Conservation (phyloP, 2,113 vertebrate genomes). For the Peromyscus leucopus region DNA sequence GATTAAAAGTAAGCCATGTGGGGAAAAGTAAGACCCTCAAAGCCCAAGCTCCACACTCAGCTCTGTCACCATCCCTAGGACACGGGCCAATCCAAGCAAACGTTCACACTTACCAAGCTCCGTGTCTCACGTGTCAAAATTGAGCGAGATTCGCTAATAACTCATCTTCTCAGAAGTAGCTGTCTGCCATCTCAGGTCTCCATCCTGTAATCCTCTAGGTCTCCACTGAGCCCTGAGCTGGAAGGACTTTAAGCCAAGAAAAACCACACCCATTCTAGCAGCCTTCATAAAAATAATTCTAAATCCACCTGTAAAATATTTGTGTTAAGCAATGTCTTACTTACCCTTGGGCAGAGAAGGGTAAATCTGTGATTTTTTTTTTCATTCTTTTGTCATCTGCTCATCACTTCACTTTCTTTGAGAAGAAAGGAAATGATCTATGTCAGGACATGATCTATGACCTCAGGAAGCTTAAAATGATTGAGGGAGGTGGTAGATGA, state of each 20-base stretch:
- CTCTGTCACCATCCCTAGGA: background rate
- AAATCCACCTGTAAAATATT: background rate
- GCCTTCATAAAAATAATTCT: background rate
- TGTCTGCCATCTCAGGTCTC: background rate
- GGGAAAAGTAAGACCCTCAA: background rate
- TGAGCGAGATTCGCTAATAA: background rate
- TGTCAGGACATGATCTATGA: background rate
- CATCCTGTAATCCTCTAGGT: background rate
- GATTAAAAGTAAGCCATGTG: background rate
- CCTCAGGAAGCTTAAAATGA: slow-evolving; percentile 23
- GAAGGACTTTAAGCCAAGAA: background rate
- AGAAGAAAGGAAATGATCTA: no score
- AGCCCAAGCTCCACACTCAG: background rate
- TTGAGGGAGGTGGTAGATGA: background rate
- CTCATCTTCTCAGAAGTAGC: background rate
- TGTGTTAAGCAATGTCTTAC: slow-evolving; percentile 28
- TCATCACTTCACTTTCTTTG: background rate
- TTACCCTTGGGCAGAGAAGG: background rate
- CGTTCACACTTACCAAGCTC: background rate
- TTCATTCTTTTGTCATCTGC: background rate
- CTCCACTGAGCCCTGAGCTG: background rate
- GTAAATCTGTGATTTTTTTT: background rate
- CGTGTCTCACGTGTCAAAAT: background rate
- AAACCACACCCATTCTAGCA: background rate
- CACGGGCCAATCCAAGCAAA: background rate